A percentile compares a stretch with the other conserved stretches of the same genome.
Evolutionary conservation across 2,797 vertebrate species (phyloP).

Genomic region (Acridotheres tristis): DNA sequence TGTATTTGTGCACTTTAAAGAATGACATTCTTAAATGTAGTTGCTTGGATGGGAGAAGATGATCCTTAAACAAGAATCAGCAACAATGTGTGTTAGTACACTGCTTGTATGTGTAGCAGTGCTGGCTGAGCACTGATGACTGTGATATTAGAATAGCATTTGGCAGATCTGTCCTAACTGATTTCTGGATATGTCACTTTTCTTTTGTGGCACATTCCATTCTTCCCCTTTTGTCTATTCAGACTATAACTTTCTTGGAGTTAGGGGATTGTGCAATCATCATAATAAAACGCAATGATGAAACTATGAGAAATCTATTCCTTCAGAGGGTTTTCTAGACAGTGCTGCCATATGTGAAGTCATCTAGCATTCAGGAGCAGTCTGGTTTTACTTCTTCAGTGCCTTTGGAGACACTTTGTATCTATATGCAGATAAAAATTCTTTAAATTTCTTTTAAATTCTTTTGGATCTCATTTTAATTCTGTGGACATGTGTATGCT

Average conservation of each 20-base stretch:
- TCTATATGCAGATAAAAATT: neutral
- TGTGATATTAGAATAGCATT: neutral
- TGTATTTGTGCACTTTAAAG: neutral
- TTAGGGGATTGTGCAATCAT: neutral
- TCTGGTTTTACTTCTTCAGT: neutral
- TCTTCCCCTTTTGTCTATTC: neutral
- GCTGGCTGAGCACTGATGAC: neutral
- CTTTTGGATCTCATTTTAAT: neutral
- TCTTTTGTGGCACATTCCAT: neutral
- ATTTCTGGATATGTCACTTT: neutral
- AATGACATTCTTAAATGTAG: neutral
- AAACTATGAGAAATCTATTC: constrained; percentile 6
- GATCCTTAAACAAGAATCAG: neutral
- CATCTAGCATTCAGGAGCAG: neutral
- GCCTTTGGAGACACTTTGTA: neutral
- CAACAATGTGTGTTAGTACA: neutral
- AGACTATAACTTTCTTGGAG: neutral
- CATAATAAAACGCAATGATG: neutral
- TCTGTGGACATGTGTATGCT: neutral
- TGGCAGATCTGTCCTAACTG: neutral
- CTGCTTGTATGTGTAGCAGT: neutral
- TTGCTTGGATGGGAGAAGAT: neutral
- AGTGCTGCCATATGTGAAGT: neutral
- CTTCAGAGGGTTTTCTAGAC: neutral
- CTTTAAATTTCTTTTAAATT: neutral